phyloP scores from a whole-genome alignment of 2,888 invertebrate genomes.

The Balanococcus diminutus region DNA sequence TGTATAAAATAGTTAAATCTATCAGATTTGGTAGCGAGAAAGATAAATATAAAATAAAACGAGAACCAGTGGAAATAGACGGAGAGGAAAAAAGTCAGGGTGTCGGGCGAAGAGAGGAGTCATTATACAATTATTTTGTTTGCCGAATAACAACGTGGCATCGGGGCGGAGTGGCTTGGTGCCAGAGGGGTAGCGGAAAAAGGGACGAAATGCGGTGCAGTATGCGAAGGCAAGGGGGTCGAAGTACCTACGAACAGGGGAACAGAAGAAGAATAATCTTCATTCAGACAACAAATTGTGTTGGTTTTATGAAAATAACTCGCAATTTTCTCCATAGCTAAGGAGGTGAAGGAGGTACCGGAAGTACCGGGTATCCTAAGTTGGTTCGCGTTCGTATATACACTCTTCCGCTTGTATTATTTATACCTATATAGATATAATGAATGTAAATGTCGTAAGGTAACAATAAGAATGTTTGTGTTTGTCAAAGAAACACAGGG shows the following conservation, averaged over 20 bases:
- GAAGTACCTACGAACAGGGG: not conserved
- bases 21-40: constrained; percentile 15
- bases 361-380: too few relatives aligned
- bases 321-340: constrained; percentile 43
- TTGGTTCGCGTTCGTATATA: not conserved
- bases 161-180: not conserved
- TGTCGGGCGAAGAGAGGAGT: too few relatives aligned
- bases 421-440: constrained; percentile 32
- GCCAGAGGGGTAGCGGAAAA: not conserved
- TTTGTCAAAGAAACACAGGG: constrained; percentile 54
- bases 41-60: constrained; percentile 15
- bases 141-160: not conserved
- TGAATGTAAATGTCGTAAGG: constrained; percentile 55
- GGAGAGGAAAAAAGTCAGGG: too few relatives aligned
- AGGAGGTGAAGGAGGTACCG: too few relatives aligned
- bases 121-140: constrained; percentile 43
- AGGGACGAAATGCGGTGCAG: not conserved
- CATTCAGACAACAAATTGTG: constrained; percentile 50
- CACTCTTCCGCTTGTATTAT: not conserved
- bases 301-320: constrained; percentile 49
- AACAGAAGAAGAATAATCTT: constrained; percentile 11
- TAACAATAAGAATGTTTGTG: constrained; percentile 55
- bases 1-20: constrained; percentile 31
- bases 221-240: not conserved
- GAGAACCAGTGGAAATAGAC: not conserved